Conservation (phyloP, 2,113 vertebrate genomes). For the Rhea pennata region DNA sequence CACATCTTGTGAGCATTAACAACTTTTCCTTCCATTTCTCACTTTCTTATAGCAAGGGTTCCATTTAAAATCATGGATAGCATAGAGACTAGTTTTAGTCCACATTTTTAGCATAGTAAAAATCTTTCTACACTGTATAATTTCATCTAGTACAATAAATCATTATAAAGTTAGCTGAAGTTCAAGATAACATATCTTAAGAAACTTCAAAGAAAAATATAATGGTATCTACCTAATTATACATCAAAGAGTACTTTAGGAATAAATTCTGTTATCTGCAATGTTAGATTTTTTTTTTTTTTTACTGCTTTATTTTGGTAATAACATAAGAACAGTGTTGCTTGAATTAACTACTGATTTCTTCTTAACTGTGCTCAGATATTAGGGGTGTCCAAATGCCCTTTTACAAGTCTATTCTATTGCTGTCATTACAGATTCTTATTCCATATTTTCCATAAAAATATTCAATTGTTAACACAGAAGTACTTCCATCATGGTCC, state of each 20-base stretch:
- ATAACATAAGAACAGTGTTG: constrained; percentile 41
- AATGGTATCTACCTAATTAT: constrained; percentile 73
- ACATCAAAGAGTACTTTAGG: constrained; percentile 69
- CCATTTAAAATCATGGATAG: constrained; percentile 11
- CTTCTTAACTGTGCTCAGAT: constrained; percentile 34
- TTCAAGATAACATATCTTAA: constrained; percentile 62
- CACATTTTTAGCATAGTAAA: constrained; percentile 15
- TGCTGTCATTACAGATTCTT: constrained; percentile 26
- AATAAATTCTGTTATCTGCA: constrained; percentile 64
- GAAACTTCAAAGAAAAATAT: constrained; percentile 66
- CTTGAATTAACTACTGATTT: constrained; percentile 60
- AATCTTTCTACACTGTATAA: constrained; percentile 14
- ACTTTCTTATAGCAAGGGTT: background rate
- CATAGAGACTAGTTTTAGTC: background rate
- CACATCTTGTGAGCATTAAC: background rate
- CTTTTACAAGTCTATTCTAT: constrained; percentile 29
- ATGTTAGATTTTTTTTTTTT: constrained; percentile 22
- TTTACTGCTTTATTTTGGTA: constrained; percentile 35
- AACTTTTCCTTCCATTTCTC: background rate
- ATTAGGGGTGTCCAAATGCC: constrained; percentile 29
- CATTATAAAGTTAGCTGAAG: constrained; percentile 67
- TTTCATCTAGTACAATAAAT: constrained; percentile 61
- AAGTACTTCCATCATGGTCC: constrained; percentile 3
- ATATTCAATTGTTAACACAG: constrained; percentile 22
- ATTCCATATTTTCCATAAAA: constrained; percentile 20